These are phyloP conservation scores for Etheostoma spectabile DNA, from an alignment of 2,113 vertebrate genomes.

Conservation along the genomic window DNA sequence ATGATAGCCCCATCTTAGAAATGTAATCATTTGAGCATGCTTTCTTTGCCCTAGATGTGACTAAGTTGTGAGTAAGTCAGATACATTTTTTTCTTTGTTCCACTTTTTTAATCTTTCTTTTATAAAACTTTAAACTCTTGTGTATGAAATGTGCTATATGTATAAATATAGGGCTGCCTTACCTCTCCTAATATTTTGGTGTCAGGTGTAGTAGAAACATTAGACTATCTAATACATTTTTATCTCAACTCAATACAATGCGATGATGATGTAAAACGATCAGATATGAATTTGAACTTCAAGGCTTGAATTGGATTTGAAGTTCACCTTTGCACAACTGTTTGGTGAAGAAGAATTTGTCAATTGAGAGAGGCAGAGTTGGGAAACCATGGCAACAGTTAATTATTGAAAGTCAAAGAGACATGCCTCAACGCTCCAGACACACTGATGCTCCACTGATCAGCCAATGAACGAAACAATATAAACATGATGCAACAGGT, in stretches of 20 bases:
- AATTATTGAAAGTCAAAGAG: slow-evolving; percentile 56
- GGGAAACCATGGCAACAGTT: slow-evolving; percentile 57
- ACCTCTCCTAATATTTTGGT: background rate
- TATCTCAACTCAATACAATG: background rate
- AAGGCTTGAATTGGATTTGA: background rate
- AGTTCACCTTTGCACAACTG: background rate
- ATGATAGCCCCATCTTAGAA: background rate
- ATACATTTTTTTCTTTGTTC: background rate
- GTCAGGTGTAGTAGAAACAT: background rate
- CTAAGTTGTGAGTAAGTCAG: background rate
- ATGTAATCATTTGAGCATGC: background rate
- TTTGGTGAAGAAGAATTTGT: background rate
- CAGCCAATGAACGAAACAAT: slow-evolving; percentile 17
- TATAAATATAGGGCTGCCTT: background rate
- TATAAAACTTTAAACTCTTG: too few species aligned
- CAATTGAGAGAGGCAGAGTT: slow-evolving; percentile 8
- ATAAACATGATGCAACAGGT: slow-evolving; percentile 6
- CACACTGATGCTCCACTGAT: slow-evolving; percentile 6
- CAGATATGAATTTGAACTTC: background rate
- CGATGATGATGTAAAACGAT: background rate
- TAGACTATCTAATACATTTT: background rate
- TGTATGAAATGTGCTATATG: too few species aligned
- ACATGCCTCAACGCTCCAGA: background rate
- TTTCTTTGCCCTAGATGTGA: background rate
- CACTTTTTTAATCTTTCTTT: too few species aligned